phyloP scores from a whole-genome alignment of 2,888 invertebrate species.

The Agrotis exclamationis region DNA sequence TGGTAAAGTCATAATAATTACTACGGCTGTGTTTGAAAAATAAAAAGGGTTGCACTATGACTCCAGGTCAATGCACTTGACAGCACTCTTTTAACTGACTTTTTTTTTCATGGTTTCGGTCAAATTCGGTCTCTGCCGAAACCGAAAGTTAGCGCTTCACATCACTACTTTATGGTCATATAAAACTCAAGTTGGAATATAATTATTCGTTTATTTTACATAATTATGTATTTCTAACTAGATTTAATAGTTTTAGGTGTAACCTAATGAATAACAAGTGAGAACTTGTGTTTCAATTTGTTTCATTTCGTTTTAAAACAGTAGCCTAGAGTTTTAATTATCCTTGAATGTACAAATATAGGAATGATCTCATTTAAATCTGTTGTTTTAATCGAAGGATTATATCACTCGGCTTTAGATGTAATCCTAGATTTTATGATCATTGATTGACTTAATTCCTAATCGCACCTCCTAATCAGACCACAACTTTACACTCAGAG shows the following conservation, averaged over 20 bases:
- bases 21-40: conserved; percentile 9
- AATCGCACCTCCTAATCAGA: not conserved
- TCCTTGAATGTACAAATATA: not conserved
- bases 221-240: conserved; percentile 61
- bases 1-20: conserved; percentile 27
- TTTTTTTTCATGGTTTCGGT: conserved; percentile 9
- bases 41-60: conserved; percentile 8
- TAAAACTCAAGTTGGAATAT: conserved; percentile 46
- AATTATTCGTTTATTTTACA: conserved; percentile 58
- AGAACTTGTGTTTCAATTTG: conserved; percentile 45
- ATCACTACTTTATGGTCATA: conserved; percentile 33
- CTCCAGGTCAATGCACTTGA: conserved; percentile 10
- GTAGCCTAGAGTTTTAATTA: conserved; percentile 3
- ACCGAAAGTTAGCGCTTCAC: conserved; percentile 28
- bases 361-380: conserved; percentile 4
- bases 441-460: not conserved
- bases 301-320: conserved; percentile 32
- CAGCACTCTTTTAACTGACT: not conserved
- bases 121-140: conserved; percentile 42
- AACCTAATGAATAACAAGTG: conserved; percentile 59
- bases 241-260: conserved; percentile 60
- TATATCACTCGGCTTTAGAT: not conserved
- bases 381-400: not conserved
- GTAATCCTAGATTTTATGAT: not conserved
- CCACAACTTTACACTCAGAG: not conserved